Base-by-base conservation (phyloP, 2,888 invertebrate genomes). In the Agrypnus murinus region DNA sequence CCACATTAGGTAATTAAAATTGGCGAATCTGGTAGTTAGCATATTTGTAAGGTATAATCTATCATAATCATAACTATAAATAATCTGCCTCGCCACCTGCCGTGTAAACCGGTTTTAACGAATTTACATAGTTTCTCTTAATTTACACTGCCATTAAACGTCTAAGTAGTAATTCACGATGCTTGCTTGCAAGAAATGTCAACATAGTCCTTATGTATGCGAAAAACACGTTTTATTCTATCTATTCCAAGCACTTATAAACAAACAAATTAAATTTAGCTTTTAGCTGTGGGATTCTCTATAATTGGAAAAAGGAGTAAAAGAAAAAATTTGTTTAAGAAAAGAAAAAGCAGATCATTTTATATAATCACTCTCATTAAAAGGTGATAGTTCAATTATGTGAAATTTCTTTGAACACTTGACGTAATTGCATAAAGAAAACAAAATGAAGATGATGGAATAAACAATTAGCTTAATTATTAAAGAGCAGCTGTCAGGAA, bases 71-170 rank as follows among this genome's bases (percentile, higher is more conserved):
- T 46, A 15, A n/a, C n/a, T 62, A 31, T 53, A 25, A 5, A 25
- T 25, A 67, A 67, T 62, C 68, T 34, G 19, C 46, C 19, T 19
- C 15, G 59, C 50, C 64, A 59, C 64, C 64, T 64, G 58, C 32
- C 46, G 40, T 50, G 36, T 45, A 69, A 69, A 69, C 69, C 64
- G 57, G 69, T 69, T 69, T 69, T 38, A 60, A 69, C 19, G 46
- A 69, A 65, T 69, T 69, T 43, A 53, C 59, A 46, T 45, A 45
- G 46, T 34, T 58, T 57, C 15, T 65, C 14, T 14, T 65, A 62
- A 48, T 62, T 55, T 15, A 36, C 31, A 10, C 55, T 36, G 7
- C 55, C n/a, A 14, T 32, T 55, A 15, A 36, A 48, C 10, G 19
- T 48, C 25, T 31, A 19, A 25, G 5, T 25, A 5, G 25, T 25